Evolutionary conservation across 2,797 vertebrate genomes (phyloP).

Genomic region (Sebastes oblongus): DNA sequence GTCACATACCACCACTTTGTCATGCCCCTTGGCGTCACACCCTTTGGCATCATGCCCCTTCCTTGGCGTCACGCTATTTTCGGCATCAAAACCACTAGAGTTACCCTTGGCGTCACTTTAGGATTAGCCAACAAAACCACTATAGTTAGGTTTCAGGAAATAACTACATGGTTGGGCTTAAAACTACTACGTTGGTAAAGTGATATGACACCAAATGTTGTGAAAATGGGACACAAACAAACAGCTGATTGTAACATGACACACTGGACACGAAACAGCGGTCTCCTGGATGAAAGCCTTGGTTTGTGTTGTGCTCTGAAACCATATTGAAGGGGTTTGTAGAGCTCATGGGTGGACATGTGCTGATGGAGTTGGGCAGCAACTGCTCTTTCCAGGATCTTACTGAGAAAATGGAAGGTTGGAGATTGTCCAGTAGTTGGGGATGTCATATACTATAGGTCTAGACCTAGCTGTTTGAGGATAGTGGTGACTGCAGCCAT

Average conservation of each 20-base stretch:
- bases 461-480: not conserved
- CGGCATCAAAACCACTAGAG: too few species aligned
- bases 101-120: not conserved
- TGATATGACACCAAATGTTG: not conserved
- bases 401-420: not conserved
- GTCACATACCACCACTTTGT: too few species aligned
- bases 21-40: too few species aligned
- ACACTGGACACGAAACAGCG: too few species aligned
- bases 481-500: not conserved
- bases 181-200: not conserved
- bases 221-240: not conserved
- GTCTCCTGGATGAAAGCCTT: too few species aligned
- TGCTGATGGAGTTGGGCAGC: not conserved
- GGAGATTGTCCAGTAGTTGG: not conserved
- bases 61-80: too few species aligned
- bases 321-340: not conserved
- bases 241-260: not conserved
- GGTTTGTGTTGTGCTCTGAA: not conserved
- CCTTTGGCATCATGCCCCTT: too few species aligned
- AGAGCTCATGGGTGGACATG: not conserved
- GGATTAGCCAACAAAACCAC: not conserved
- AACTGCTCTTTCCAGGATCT: not conserved
- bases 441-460: not conserved
- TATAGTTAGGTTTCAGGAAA: not conserved
- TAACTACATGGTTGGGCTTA: not conserved